A percentile compares a stretch with the other conserved stretches of the same genome.
Evolutionary conservation across 2,888 invertebrate genomes (phyloP).

Genomic region (Epiblema foenella): DNA sequence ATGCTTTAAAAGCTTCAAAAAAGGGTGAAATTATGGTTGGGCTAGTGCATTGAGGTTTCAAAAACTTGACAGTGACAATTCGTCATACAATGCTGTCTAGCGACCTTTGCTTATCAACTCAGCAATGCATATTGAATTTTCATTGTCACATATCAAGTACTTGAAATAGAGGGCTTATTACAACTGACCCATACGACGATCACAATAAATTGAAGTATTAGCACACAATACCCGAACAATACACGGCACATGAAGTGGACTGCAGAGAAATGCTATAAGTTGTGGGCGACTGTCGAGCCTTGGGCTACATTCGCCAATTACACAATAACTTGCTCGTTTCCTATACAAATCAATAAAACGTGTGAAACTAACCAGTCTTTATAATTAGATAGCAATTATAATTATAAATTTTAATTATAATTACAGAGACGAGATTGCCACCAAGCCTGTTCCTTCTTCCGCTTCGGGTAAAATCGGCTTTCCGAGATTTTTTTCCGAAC

Average conservation of each 20-base stretch:
- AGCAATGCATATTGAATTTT: neutral
- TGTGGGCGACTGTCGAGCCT: conserved; percentile 41
- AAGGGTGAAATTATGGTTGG: too few relatives aligned
- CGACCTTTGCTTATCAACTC: too few relatives aligned
- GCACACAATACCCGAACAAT: conserved; percentile 17
- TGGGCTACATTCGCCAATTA: conserved; percentile 43
- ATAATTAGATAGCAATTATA: conserved; percentile 11
- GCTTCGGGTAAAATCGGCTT: too few relatives aligned
- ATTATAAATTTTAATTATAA: neutral
- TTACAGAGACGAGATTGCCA: neutral
- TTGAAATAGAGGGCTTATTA: neutral
- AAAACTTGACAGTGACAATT: too few relatives aligned
- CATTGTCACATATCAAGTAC: neutral
- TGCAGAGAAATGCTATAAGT: conserved; percentile 37
- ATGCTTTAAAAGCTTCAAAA: too few relatives aligned
- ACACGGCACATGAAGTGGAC: conserved; percentile 27
- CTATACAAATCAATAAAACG: conserved; percentile 37
- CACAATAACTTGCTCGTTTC: conserved; percentile 38
- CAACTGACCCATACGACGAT: conserved; percentile 9
- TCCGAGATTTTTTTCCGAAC: too few relatives aligned
- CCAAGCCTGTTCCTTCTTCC: neutral
- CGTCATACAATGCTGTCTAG: too few relatives aligned
- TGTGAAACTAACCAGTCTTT: conserved; percentile 6
- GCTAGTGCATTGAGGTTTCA: too few relatives aligned
- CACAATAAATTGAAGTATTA: conserved; percentile 19